A percentile compares a stretch with the other conserved stretches of the same genome.
phyloP scores from a whole-genome alignment of 2,888 invertebrate genomes.

The Fissipunctia ypsillon region DNA sequence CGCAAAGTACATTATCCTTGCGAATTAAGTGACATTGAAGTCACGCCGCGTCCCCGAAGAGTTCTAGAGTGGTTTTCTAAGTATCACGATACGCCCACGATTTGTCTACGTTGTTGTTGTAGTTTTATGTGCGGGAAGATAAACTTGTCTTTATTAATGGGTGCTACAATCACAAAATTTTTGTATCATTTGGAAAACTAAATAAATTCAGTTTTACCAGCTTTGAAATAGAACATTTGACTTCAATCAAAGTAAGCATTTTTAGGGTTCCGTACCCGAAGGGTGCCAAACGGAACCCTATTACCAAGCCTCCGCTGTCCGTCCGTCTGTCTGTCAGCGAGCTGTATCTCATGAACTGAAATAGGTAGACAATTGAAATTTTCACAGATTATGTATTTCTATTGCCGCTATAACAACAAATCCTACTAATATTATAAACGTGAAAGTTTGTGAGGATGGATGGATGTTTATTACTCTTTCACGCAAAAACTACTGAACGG shows the following conservation, averaged over 20 bases:
- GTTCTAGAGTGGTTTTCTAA: constrained; percentile 16
- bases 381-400: no score
- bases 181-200: background rate
- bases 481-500: no score
- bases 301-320: no score
- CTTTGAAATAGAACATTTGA: background rate
- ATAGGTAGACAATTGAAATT: no score
- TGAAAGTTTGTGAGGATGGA: no score
- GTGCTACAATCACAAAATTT: background rate
- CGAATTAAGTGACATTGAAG: constrained; percentile 27
- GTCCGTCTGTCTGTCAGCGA: no score
- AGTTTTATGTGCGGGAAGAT: background rate
- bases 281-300: no score
- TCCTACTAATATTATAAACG: no score
- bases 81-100: constrained; percentile 5
- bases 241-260: background rate
- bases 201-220: background rate
- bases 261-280: no score
- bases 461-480: no score
- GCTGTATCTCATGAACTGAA: no score
- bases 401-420: no score
- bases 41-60: constrained; percentile 23
- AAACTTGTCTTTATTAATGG: background rate
- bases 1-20: constrained; percentile 16
- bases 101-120: background rate